These are phyloP conservation scores for Chymomyza fuscimana DNA, from an alignment of 2,888 invertebrate genomes.

Conservation along the genomic window DNA sequence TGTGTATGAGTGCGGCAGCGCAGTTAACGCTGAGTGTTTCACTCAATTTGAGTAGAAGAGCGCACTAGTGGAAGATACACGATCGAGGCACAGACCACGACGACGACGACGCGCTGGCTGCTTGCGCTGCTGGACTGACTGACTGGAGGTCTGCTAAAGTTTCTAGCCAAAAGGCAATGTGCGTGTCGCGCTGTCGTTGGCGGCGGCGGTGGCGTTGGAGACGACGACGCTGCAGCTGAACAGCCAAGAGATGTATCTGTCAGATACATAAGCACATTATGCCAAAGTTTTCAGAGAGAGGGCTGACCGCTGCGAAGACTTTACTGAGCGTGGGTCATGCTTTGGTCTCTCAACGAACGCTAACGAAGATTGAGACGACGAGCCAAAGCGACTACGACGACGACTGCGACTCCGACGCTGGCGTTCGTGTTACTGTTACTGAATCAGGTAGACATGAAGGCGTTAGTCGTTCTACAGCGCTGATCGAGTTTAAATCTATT, in stretches of 20 bases:
- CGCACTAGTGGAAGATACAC: slow-evolving; percentile 24
- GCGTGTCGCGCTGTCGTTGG: slow-evolving; percentile 42
- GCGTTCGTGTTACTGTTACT: slow-evolving; percentile 67
- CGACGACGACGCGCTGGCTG: slow-evolving; percentile 56
- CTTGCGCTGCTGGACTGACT: slow-evolving; percentile 42
- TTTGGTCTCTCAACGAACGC: slow-evolving; percentile 10
- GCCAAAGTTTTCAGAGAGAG: background rate
- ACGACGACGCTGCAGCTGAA: background rate
- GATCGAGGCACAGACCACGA: slow-evolving; percentile 43
- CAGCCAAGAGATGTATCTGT: background rate
- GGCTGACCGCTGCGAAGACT: background rate
- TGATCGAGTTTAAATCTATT: slow-evolving; percentile 80
- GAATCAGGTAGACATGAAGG: slow-evolving; percentile 80
- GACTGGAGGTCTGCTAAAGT: slow-evolving; percentile 3
- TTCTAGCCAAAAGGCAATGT: slow-evolving; percentile 48
- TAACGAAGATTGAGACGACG: slow-evolving; percentile 31
- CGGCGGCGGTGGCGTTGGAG: slow-evolving; percentile 13
- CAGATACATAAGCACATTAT: too few relatives aligned
- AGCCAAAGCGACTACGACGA: slow-evolving; percentile 15
- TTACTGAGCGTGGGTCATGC: too few relatives aligned
- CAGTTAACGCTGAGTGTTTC: slow-evolving; percentile 9
- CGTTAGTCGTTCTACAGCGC: slow-evolving; percentile 80
- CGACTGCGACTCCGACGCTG: slow-evolving; percentile 22
- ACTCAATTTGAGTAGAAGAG: slow-evolving; percentile 29
- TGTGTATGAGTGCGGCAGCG: slow-evolving; percentile 17